A percentile compares a stretch with the other conserved stretches of the same genome.
Evolutionary conservation across 2,113 vertebrate species (phyloP).

Genomic region (Trichomycterus rosablanca): DNA sequence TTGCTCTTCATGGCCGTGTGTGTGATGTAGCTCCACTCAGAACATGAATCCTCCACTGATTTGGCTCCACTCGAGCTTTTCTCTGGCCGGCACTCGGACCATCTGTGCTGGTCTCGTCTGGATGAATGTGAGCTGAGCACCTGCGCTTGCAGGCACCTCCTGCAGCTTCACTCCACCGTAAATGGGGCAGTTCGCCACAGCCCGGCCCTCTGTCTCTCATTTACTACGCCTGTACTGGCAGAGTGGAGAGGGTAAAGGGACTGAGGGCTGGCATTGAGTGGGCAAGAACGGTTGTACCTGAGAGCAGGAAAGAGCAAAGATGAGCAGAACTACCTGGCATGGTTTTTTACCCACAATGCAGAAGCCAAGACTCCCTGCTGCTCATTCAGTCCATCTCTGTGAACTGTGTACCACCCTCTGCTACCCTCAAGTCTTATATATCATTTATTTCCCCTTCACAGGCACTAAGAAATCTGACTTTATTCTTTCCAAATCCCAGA

Average conservation of each 20-base stretch:
- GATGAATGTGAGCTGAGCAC: slow-evolving; percentile 58
- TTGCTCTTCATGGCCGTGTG: no score
- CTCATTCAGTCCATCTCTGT: no score
- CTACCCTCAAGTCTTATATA: slow-evolving; percentile 10
- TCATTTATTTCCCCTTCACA: background rate
- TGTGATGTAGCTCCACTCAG: slow-evolving; percentile 1
- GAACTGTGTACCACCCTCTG: slow-evolving; percentile 37
- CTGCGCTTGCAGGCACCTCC: slow-evolving; percentile 54
- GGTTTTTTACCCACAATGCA: slow-evolving; percentile 10
- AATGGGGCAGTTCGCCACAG: slow-evolving; percentile 29
- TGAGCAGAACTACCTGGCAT: slow-evolving; percentile 17
- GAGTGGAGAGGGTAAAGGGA: slow-evolving; percentile 36
- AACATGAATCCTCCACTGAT: slow-evolving; percentile 16
- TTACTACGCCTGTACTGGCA: slow-evolving; percentile 14
- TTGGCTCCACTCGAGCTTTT: slow-evolving; percentile 22
- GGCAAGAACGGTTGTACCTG: no score
- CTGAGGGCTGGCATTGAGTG: slow-evolving; percentile 12
- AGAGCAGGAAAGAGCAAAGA: slow-evolving; percentile 12
- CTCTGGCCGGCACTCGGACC: slow-evolving; percentile 26
- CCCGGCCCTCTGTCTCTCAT: background rate
- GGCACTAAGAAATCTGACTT: no score
- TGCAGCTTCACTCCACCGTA: slow-evolving; percentile 48
- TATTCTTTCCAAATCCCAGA: no score
- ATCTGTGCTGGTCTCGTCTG: slow-evolving; percentile 51
- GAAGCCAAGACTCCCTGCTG: slow-evolving; percentile 29